phyloP scores from a whole-genome alignment of 2,113 vertebrate species.

The Holacanthus passer region DNA sequence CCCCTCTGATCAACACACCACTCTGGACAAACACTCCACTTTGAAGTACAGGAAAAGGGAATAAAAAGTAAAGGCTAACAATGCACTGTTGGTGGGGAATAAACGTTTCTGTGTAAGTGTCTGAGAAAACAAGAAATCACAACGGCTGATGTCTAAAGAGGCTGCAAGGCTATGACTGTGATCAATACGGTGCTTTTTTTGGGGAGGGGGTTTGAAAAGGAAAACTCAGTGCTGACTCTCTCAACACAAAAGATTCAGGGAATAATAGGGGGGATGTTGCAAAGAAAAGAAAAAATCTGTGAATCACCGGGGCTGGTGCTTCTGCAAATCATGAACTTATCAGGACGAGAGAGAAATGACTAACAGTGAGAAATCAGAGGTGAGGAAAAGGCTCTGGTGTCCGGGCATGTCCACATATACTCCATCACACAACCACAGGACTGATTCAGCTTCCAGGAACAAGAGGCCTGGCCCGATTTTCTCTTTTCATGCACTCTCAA shows the following conservation, averaged over 20 bases:
- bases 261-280: not conserved
- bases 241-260: slow-evolving; percentile 14
- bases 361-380: slow-evolving; percentile 24
- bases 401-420: slow-evolving; percentile 44
- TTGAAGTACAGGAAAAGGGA: slow-evolving; percentile 73
- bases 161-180: slow-evolving; percentile 11
- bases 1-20: slow-evolving; percentile 85
- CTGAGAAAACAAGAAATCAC: slow-evolving; percentile 43
- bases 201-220: slow-evolving; percentile 15
- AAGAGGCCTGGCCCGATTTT: slow-evolving; percentile 54
- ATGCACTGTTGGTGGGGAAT: slow-evolving; percentile 47
- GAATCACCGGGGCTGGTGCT: slow-evolving; percentile 20
- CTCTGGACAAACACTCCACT: slow-evolving; percentile 84
- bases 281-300: slow-evolving; percentile 9
- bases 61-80: slow-evolving; percentile 65
- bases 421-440: slow-evolving; percentile 55
- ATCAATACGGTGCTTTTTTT: slow-evolving; percentile 29
- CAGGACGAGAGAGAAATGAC: slow-evolving; percentile 8
- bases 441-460: slow-evolving; percentile 49
- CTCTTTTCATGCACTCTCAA: slow-evolving; percentile 63
- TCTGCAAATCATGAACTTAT: not conserved
- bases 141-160: slow-evolving; percentile 17
- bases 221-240: slow-evolving; percentile 15
- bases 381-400: slow-evolving; percentile 38
- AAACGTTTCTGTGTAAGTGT: slow-evolving; percentile 45